Base-by-base conservation (phyloP, 2,888 invertebrate species). In the Gortyna flavago region DNA sequence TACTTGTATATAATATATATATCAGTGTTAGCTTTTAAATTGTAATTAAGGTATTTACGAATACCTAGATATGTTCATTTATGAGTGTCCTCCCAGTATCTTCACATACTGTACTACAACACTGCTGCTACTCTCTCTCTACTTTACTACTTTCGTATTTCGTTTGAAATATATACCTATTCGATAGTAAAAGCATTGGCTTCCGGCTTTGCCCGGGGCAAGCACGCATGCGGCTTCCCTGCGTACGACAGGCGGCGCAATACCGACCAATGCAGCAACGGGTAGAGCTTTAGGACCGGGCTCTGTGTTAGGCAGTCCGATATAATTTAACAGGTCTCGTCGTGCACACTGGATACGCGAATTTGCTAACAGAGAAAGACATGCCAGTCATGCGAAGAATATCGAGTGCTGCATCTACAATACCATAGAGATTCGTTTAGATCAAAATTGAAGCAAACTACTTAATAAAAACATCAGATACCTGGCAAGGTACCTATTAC, bases 401-500 rank as follows among this genome's bases (percentile, higher is more conserved):
- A 18, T 32, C 8, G 29, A 13, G 59, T 18, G 29, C 29, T 18
- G 8, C 29, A 16, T 29, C 29, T 54, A 54, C 25, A 6, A n/a
- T 6, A 57, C 59, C 7, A 59, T 18, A 59, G 29, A 59, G 6
- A 59, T 59, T 29, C 1, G 16, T 29, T 59, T 59, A 29, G 2
- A 59, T 48, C n/a, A n/a, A 64, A 66, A 29, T 44, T 1, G 18
- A 32, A 32, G 18, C 32, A 29, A 70, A 32, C 18, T 25, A 48
- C 32, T 35, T 25, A 25, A 44, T 67, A 62, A 29, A 70, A 65
- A 77, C 57, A 41, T 41, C 35, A 54, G 21, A 54, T 57, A 29
- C 25, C 51, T 59, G 35, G 29, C 57, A 32, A n/a, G n/a, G n/a
- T n/a, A n/a, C n/a, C 59, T 64, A 29, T 59, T 75, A 61, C 66